Evolutionary conservation across 1,140 invertebrate species (phyloP).

Genomic region (Drosophila seguyi): DNA sequence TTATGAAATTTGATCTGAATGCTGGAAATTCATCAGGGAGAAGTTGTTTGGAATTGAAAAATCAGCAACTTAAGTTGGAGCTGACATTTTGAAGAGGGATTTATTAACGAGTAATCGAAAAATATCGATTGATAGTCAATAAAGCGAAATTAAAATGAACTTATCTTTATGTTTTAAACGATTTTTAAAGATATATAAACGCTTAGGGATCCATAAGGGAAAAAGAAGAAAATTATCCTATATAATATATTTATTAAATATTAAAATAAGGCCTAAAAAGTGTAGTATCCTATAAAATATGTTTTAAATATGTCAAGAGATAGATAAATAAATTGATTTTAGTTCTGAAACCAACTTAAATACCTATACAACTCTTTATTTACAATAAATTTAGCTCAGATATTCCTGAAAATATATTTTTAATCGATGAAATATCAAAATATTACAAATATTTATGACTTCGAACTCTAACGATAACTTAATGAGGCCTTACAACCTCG

Average conservation of each 20-base stretch:
- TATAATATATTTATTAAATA: no score
- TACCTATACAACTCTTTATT: no score
- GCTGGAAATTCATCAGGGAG: background rate
- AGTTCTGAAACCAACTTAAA: no score
- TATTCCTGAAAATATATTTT: background rate
- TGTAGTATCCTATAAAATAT: no score
- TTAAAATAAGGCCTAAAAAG: no score
- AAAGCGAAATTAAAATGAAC: background rate
- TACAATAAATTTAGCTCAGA: no score
- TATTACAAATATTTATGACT: background rate
- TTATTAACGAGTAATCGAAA: background rate
- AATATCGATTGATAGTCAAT: background rate
- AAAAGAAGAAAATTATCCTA: no score
- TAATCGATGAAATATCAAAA: background rate
- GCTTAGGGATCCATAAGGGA: no score
- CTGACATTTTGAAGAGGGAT: background rate
- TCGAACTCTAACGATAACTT: background rate
- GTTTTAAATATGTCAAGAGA: no score
- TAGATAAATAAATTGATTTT: no score
- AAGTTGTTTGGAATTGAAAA: constrained; percentile 1
- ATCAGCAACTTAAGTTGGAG: background rate
- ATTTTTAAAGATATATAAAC: no score
- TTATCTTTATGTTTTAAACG: no score
- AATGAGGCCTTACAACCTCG: background rate
- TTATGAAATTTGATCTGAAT: constrained; percentile 23